Percentiles rank a stretch among this genome's conserved stretches.
Evolutionary conservation across 2,888 invertebrate species (phyloP).

Genomic region (Hymenopus coronatus): DNA sequence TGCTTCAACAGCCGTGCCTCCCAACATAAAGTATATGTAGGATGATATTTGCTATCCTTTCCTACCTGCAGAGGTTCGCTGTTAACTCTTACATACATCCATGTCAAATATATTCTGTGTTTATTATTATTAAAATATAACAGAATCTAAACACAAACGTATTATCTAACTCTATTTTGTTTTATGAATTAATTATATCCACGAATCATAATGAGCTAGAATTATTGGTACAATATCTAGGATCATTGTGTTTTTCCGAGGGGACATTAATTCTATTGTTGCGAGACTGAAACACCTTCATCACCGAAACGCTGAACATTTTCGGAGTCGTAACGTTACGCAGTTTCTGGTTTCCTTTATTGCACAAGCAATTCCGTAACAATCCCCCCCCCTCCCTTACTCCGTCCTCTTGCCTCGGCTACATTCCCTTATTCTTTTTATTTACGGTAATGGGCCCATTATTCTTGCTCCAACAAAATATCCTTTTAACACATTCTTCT

Average conservation of each 20-base stretch:
- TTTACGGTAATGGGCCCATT: neutral
- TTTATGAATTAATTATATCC: too few species aligned
- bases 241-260: neutral
- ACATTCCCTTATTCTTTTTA: neutral
- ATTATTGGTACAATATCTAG: too few species aligned
- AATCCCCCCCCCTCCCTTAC: neutral
- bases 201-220: too few species aligned
- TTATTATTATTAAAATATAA: too few species aligned
- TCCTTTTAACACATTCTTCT: neutral
- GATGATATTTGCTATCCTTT: too few species aligned
- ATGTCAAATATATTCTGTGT: too few species aligned
- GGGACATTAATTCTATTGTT: neutral
- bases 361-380: neutral
- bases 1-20: too few species aligned
- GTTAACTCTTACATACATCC: too few species aligned
- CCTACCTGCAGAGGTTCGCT: too few species aligned
- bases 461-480: neutral
- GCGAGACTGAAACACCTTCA: neutral
- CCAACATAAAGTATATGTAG: too few species aligned
- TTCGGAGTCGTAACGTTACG: neutral
- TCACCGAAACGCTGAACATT: neutral
- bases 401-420: neutral
- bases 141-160: too few species aligned
- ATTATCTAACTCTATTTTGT: too few species aligned
- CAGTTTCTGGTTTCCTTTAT: neutral